A percentile compares a stretch with the other conserved stretches of the same genome.
Conservation (phyloP, 1,140 invertebrate species). For the Eupristina koningsbergeri region DNA sequence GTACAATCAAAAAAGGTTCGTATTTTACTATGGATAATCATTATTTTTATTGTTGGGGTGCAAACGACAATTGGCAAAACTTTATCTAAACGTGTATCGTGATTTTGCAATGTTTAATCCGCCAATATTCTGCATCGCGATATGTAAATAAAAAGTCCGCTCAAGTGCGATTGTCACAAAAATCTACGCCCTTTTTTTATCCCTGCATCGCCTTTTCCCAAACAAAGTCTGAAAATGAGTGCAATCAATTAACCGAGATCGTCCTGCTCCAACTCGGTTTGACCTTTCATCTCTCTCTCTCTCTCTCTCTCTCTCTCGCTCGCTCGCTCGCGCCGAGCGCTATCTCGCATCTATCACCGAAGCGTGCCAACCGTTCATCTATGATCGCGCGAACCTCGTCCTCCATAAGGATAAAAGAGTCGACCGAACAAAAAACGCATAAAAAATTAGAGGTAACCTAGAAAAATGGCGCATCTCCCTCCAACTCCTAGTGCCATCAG, state of each 20-base stretch:
- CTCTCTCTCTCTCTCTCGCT: neutral
- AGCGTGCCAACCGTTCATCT: slow-evolving; percentile 7
- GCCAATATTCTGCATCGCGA: neutral
- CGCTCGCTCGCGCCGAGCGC: neutral
- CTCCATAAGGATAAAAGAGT: neutral
- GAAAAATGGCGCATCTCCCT: neutral
- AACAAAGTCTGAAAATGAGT: slow-evolving; percentile 22
- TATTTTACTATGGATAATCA: neutral
- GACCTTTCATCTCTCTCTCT: neutral
- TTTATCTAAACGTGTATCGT: neutral
- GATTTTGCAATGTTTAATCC: no score
- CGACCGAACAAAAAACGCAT: neutral
- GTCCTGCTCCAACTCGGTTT: slow-evolving; percentile 19
- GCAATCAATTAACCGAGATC: slow-evolving; percentile 37
- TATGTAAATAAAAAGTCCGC: neutral
- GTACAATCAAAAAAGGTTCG: no score
- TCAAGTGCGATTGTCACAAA: neutral
- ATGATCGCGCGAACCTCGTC: slow-evolving; percentile 2
- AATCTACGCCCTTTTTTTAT: neutral
- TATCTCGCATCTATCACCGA: slow-evolving; percentile 20
- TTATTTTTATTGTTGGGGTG: neutral
- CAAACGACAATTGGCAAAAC: no score
- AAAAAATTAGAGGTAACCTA: neutral
- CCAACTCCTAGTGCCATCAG: neutral
- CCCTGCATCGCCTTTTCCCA: neutral